Base-by-base conservation (phyloP, 2,113 vertebrate species). In the Pseudorectes ferrugineus region DNA sequence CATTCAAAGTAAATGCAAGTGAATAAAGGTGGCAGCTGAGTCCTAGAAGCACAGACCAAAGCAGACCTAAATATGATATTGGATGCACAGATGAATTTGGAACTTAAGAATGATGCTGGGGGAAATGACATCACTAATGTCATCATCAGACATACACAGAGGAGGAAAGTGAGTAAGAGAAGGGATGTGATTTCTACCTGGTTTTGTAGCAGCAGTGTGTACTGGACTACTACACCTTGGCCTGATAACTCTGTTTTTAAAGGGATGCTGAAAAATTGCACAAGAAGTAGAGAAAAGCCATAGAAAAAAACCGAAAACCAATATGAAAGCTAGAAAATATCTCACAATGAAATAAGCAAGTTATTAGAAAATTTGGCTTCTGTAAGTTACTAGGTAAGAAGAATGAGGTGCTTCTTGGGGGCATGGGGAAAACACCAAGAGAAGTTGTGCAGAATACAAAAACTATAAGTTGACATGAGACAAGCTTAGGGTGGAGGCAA, bases 291-390 rank as follows among this genome's bases (percentile, higher is more conserved):
- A 82, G 42, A 83, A 79, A 52, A 62, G 11, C 6, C 49, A 42
- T 17, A 57, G 25, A 1, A 35, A 63, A 43, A 68, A 18, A 17
- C 1, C 1, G 3, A 7, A 43, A 43, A 8, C 0, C 5, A 29
- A 15, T 14, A 77, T 1, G 3, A 3, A 6, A 61, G 22, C 13
- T 88, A 74, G 42, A 81, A 82, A 92, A 58, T n/a, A 52, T 31
- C 28, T 58, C 5, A 75, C 22, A 54, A 28, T 42, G 6, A 73
- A 63, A 79, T 61, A 63, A n/a, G 2, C 3, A 55, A 73, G 5
- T 25, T 65, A 65, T 51, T 70, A 55, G 31, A 77, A 81, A 88
- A 74, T 52, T 14, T 61, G 46, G 1, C 36, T 82, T 80, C 21
- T 68, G 1, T 49, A 57, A 62, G 4, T 36, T 83, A 25, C 16